Conservation (phyloP, 1,140 invertebrate genomes). For the Megalopta genalis region DNA sequence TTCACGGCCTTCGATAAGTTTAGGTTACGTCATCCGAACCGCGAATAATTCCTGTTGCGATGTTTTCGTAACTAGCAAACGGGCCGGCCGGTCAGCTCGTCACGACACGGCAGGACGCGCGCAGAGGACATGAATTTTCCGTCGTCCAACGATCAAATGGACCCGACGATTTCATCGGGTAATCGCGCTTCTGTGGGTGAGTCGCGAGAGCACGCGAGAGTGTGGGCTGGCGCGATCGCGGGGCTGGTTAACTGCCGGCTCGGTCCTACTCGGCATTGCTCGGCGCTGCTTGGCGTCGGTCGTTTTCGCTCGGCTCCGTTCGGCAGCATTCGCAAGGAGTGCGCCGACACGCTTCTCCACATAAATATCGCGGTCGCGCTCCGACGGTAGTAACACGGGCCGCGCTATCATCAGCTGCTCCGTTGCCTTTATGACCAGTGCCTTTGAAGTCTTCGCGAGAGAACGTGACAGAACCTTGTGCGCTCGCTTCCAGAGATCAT, state of each 20-base stretch:
- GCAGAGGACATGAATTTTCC: conserved; percentile 48
- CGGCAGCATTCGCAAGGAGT: conserved; percentile 43
- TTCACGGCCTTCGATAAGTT: no score
- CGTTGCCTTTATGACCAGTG: conserved; percentile 37
- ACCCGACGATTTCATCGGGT: conserved; percentile 33
- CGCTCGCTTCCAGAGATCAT: background rate
- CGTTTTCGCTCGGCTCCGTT: no score
- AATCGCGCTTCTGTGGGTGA: conserved; percentile 22
- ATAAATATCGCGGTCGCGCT: conserved; percentile 59
- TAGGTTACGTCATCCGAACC: no score
- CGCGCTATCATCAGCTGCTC: conserved; percentile 47
- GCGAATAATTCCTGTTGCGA: background rate
- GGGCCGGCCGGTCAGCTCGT: no score
- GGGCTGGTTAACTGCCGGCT: no score
- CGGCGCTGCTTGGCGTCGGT: no score
- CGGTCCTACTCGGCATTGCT: no score
- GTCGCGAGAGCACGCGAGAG: no score
- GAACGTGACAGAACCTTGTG: background rate
- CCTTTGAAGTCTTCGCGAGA: conserved; percentile 37
- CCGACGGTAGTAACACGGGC: conserved; percentile 53
- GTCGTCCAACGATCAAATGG: conserved; percentile 51
- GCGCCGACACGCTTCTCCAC: conserved; percentile 61
- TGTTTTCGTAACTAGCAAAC: background rate
- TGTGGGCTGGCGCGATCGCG: no score
- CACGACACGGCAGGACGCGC: background rate